A percentile compares a stretch with the other conserved stretches of the same genome.
phyloP scores from a whole-genome alignment of 2,797 vertebrate species.

The Cossypha dichroa region DNA sequence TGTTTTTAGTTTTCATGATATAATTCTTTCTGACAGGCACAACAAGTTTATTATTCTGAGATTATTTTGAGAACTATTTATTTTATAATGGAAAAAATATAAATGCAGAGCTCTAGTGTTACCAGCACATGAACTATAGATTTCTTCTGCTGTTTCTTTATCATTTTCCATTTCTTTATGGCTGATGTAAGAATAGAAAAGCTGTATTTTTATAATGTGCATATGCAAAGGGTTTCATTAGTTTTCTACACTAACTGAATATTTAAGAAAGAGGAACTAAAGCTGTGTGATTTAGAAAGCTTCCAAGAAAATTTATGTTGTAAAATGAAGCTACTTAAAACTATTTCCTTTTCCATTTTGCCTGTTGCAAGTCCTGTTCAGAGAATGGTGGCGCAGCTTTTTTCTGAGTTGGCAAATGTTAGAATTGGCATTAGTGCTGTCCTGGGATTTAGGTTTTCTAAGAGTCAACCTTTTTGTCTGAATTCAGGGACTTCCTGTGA shows the following conservation, averaged over 20 bases:
- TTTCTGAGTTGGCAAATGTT: background rate
- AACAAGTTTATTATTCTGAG: background rate
- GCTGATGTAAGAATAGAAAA: background rate
- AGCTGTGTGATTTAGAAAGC: background rate
- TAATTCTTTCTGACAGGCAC: background rate
- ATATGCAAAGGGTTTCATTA: background rate
- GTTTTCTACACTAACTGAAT: background rate
- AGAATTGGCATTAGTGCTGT: background rate
- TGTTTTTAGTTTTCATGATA: background rate
- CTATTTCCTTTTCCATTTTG: background rate
- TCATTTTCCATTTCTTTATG: background rate
- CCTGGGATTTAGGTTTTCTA: background rate
- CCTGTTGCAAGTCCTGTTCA: background rate
- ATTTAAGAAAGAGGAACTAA: background rate
- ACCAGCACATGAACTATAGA: background rate
- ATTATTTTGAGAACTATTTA: background rate
- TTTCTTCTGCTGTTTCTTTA: background rate
- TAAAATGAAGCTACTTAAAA: background rate
- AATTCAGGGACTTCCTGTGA: background rate
- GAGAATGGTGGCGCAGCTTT: background rate
- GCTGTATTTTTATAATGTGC: background rate
- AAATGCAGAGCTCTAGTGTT: background rate
- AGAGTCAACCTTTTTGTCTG: background rate
- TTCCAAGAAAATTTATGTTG: background rate
- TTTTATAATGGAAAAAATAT: background rate